Evolutionary conservation across 2,888 invertebrate species (phyloP), one percentile per base, ranked within the genome.

Genomic region (Melipona beecheii): DNA sequence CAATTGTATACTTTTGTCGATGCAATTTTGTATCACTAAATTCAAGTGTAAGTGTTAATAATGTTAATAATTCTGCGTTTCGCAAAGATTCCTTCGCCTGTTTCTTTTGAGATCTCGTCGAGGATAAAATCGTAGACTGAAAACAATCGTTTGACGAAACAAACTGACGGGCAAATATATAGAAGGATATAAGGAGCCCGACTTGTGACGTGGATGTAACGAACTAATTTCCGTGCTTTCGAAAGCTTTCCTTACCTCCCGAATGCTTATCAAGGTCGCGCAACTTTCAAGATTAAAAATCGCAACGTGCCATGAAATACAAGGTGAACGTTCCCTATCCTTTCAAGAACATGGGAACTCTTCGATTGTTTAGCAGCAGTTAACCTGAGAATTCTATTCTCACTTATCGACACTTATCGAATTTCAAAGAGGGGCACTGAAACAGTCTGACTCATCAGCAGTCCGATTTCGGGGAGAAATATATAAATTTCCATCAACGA

Each of bases 201-300:
- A 31, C 36, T 65, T 74, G 65, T 13, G 52, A 65, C 36, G 43
- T 36, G 21, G 52, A 54, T 52, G 62, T 21, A 62, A 62, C 5
- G 27, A 52, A 52, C 24, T 62, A 70, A 76, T 76, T 76, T 70
- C 62, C 76, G 69, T n/a, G 69, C 36, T 62, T 60, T 69, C 24
- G 11, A 24, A n/a, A 9, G 4, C 56, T 50, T 50, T n/a, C 60
- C 27, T 50, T 31, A 36, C n/a, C 13, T n/a, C 6, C 19, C 21
- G 15, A 56, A 31, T 24, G 50, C n/a, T 76, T 68, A 75, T 68
- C 69, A 17, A 62, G 21, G 36, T 52, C 17, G 24, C 24, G 1
- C 62, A 13, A 69, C 52, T 52, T 49, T 2, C 21, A 15, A 9
- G 24, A 15, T 70, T n/a, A 36, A 62, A 52, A 50, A 50, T 50